Evolutionary conservation across 2,888 invertebrate genomes (phyloP), one percentile per base, ranked within the genome.

Genomic region (Dasysyrphus albostriatus): DNA sequence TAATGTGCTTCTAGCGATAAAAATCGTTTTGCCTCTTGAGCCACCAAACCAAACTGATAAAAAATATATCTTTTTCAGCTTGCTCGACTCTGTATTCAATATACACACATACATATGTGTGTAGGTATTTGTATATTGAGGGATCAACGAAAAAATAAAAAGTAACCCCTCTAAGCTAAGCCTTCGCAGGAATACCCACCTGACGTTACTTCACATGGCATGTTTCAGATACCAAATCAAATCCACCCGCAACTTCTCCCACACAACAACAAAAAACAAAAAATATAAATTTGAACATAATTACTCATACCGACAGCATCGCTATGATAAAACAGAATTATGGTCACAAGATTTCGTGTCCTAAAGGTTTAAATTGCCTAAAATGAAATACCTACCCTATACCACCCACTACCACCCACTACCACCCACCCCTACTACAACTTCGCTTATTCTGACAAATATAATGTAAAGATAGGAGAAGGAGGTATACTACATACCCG

Each of bases 1-100:
- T 85, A 81, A 85, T 85, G 85, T 85, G 85, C 77, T 81, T 54
- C 47, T 69, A 73, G 81, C 77, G 73, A 82, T 82, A 85, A 85
- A 81, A 82, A 82, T 70, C 76, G 73, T 81, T 59, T 69, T 69
- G 69, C 59, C 42, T 63, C 75, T 51, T 56, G 65, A 29, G n/a
- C 59, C 59, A 37, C 29, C 58, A 61, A 51, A 47, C 61, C 54
- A 56, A 24, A 76, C 56, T 67, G 56, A 56, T 58, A 65, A 58
- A 56, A 76, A 58, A 76, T 29, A 29, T n/a, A 37, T 29, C 1
- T 16, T 51, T 24, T 59, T 34, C 39, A 56, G 39, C 29, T 65
- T 56, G 19, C 32, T 49, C n/a, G n/a, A 49, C n/a, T 4, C 3
- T 9, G 24, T 24, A 24, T 24, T 2, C 24, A 24, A n/a, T n/a